These are phyloP conservation scores for Rhopalosiphum nymphaeae DNA, from an alignment of 2,888 invertebrate species.

Conservation along the genomic window DNA sequence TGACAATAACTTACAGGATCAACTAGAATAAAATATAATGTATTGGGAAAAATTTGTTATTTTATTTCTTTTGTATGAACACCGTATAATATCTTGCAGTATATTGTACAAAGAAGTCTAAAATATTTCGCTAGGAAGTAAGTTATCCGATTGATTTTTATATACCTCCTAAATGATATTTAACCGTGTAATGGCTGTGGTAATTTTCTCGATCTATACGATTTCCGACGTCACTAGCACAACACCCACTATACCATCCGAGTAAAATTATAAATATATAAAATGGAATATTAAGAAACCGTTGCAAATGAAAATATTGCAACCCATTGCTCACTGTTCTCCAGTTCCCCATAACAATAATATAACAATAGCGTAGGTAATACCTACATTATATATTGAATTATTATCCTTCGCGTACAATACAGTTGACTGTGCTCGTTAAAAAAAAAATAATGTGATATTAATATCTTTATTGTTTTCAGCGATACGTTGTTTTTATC, in stretches of 20 bases:
- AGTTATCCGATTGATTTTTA: background rate
- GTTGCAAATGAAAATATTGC: background rate
- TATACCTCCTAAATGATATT: background rate
- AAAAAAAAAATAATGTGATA: slow-evolving; percentile 19
- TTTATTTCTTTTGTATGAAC: background rate
- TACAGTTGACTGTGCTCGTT: slow-evolving; percentile 19
- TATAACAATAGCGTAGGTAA: background rate
- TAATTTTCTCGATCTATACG: background rate
- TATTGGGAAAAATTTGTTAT: background rate
- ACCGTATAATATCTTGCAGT: background rate
- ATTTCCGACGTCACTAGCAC: background rate
- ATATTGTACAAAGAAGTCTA: background rate
- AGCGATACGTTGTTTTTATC: slow-evolving; percentile 11
- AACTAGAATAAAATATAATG: background rate
- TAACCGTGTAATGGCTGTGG: background rate
- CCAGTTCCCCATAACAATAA: background rate
- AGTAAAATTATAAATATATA: background rate
- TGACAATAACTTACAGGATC: too few relatives aligned
- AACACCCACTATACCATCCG: background rate
- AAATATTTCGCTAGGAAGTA: background rate
- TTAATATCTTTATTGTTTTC: slow-evolving; percentile 44
- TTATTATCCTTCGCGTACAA: background rate
- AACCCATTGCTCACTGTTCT: background rate
- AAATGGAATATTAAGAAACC: background rate
- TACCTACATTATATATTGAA: slow-evolving; percentile 31